These are phyloP conservation scores for Drosophila infuscata DNA, from an alignment of 2,888 invertebrate genomes.

Conservation along the genomic window DNA sequence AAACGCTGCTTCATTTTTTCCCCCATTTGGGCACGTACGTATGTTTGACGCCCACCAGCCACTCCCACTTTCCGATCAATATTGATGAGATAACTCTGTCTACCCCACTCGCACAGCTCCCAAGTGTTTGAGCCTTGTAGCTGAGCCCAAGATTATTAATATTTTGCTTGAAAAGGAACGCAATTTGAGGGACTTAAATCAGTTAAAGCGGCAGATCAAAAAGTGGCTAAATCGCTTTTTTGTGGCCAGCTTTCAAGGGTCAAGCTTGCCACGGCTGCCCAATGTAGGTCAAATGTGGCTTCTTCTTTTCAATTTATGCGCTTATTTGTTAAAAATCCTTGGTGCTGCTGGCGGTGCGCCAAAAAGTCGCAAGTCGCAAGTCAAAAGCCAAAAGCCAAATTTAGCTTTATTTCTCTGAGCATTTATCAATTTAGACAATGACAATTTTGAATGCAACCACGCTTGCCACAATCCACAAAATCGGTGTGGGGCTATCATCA, in stretches of 20 bases:
- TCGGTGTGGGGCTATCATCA: constrained; percentile 7
- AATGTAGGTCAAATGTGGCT: constrained; percentile 56
- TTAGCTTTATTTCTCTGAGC: constrained; percentile 38
- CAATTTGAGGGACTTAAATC: constrained; percentile 44
- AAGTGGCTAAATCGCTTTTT: constrained; percentile 14
- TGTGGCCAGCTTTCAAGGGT: constrained; percentile 32
- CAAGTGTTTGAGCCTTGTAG: constrained; percentile 44
- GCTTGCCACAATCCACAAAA: constrained; percentile 16
- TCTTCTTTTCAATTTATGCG: constrained; percentile 63
- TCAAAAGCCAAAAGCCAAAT: constrained; percentile 9
- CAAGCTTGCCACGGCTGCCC: constrained; percentile 29
- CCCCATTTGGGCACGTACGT: constrained; percentile 59
- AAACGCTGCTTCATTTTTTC: constrained; percentile 56
- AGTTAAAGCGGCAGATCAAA: constrained; percentile 25
- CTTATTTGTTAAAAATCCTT: constrained; percentile 54
- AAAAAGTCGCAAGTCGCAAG: constrained; percentile 17
- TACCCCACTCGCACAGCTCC: constrained; percentile 11
- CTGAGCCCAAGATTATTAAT: constrained; percentile 34
- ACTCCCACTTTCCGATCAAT: constrained; percentile 37
- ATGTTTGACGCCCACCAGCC: constrained; percentile 10
- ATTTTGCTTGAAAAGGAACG: constrained; percentile 37
- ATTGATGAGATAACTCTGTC: constrained; percentile 59
- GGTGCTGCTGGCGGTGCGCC: constrained; percentile 32
- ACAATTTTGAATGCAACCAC: constrained; percentile 39
- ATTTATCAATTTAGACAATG: constrained; percentile 63